Evolutionary conservation across 2,888 invertebrate genomes (phyloP), one percentile per base, ranked within the genome.

Genomic region (Caenorhabditis becei): DNA sequence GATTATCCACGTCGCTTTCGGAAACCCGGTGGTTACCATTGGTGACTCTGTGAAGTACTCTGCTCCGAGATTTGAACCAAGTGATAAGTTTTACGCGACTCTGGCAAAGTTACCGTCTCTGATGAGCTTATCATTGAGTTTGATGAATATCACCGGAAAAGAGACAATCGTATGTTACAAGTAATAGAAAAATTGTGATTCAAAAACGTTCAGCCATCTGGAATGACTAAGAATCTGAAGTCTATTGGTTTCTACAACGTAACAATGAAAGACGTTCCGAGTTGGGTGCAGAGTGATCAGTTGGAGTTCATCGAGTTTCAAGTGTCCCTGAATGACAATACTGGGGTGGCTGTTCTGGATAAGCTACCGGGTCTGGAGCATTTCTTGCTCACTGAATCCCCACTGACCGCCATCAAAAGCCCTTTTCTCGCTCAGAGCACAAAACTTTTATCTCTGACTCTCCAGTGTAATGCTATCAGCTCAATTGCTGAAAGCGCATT

Each of bases 261-360:
- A 20, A 47, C 32, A 18, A 26, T 79, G 58, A 24, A 11, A 1
- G 24, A 61, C 2, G 20, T 79, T 18, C 79, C 79, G 5, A 16
- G 8, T 18, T 79, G 79, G 79, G n/a, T 79, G 5, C 24, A 61
- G 26, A 79, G 18, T 16, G 58, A 41, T 7, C 24, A 24, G 16
- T 35, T 80, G n/a, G 70, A 80, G 49, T 75, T 80, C 26, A 28
- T 80, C 4, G 80, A 80, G 35, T 65, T 80, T 23, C 44, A 51
- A 16, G 59, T 8, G 1, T 53, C 80, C 0, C 16, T 80, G 2
- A 47, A 24, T 26, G 70, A 75, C 28, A n/a, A 28, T 8, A 71
- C 56, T 0, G 66, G 65, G 7, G 49, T 71, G 2, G 26, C 54
- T 7, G 66, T 41, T 0, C 20, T 70, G 11, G 75, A 75, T 16